Evolutionary conservation across 2,113 vertebrate genomes (phyloP).

Genomic region (Scartelaos histophorus): DNA sequence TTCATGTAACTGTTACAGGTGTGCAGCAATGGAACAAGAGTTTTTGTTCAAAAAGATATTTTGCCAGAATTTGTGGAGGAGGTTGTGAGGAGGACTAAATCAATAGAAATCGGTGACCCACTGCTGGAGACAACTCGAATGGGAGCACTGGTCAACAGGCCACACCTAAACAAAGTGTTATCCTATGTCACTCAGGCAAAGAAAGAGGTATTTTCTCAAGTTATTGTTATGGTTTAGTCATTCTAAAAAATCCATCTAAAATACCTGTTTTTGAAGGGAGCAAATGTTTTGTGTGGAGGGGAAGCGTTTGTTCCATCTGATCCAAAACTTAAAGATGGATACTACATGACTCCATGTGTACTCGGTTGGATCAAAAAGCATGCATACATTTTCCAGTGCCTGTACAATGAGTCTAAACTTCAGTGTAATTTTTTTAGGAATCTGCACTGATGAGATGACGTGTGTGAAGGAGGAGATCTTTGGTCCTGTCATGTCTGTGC

Average conservation of each 20-base stretch:
- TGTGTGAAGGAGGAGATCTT: slow-evolving; percentile 98
- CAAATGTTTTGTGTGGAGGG: slow-evolving; percentile 88
- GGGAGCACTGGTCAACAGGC: slow-evolving; percentile 89
- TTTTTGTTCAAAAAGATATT: slow-evolving; percentile 89
- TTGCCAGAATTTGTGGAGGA: slow-evolving; percentile 85
- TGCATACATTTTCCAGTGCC: background rate
- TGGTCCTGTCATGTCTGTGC: slow-evolving; percentile 96
- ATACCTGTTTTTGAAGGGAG: slow-evolving; percentile 78
- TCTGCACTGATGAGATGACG: slow-evolving; percentile 90
- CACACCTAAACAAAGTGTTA: slow-evolving; percentile 88
- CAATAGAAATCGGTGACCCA: slow-evolving; percentile 90
- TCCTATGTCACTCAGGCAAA: slow-evolving; percentile 85
- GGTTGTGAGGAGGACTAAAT: slow-evolving; percentile 86
- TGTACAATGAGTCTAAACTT: background rate
- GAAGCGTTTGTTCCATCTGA: slow-evolving; percentile 83
- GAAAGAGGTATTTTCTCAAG: slow-evolving; percentile 78
- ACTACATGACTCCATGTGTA: slow-evolving; percentile 92
- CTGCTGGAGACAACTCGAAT: slow-evolving; percentile 89
- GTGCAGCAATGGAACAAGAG: slow-evolving; percentile 92
- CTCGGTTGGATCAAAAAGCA: slow-evolving; percentile 75
- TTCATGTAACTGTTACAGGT: slow-evolving; percentile 75
- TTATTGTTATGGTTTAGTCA: background rate
- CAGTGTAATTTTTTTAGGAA: slow-evolving; percentile 66
- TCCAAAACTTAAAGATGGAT: slow-evolving; percentile 86
- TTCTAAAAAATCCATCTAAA: background rate